Evolutionary conservation across 1,140 invertebrate species (phyloP).

Genomic region (Marisa cornuarietis): DNA sequence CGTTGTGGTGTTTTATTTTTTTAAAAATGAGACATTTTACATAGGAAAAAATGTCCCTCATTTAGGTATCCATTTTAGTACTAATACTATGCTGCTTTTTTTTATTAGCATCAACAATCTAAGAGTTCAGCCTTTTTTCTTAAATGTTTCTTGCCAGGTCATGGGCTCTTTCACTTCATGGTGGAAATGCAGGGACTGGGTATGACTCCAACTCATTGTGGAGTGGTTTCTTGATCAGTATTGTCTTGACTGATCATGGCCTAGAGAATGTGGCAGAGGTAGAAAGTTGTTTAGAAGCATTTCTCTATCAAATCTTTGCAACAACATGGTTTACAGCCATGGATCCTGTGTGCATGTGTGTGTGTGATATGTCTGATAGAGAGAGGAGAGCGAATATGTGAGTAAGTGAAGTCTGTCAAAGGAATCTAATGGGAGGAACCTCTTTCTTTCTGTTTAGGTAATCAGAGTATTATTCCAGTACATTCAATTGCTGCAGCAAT

Average conservation of each 20-base stretch:
- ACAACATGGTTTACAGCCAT: not conserved
- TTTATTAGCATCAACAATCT: too few relatives aligned
- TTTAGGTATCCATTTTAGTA: too few relatives aligned
- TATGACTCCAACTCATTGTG: conserved; percentile 57
- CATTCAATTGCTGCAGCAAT: conserved; percentile 48
- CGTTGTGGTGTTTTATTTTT: too few relatives aligned
- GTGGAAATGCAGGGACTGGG: conserved; percentile 53
- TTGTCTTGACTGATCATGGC: conserved; percentile 58
- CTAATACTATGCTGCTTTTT: too few relatives aligned
- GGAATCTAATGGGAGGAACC: not conserved
- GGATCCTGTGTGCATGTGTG: not conserved
- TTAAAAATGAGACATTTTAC: too few relatives aligned
- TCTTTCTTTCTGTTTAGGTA: conserved; percentile 46
- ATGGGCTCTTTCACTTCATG: conserved; percentile 51
- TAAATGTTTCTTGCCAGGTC: conserved; percentile 36
- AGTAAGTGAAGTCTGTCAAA: not conserved
- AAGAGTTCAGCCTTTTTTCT: not conserved
- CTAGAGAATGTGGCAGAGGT: conserved; percentile 48
- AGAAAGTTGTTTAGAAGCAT: not conserved
- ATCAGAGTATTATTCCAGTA: conserved; percentile 56
- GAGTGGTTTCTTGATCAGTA: conserved; percentile 47
- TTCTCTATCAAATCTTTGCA: too few relatives aligned
- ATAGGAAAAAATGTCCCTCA: too few relatives aligned
- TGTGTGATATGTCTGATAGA: not conserved
- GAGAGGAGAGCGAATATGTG: too few relatives aligned